A percentile compares a stretch with the other conserved stretches of the same genome.
Evolutionary conservation across 2,797 vertebrate genomes (phyloP).

Genomic region (Salarias fasciatus): DNA sequence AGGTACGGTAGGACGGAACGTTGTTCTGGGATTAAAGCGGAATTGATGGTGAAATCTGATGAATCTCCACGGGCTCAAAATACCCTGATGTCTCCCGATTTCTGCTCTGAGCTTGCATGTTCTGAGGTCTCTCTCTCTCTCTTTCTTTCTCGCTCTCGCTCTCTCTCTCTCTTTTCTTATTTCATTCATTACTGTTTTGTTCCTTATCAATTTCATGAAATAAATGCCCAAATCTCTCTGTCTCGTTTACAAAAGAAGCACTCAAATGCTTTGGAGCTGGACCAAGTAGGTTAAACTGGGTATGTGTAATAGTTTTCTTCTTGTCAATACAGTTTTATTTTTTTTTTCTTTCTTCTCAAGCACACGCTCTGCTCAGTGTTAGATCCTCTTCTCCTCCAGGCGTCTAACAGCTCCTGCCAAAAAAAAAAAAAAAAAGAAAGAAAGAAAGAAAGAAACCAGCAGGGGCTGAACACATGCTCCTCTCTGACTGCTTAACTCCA

Average conservation of each 20-base stretch:
- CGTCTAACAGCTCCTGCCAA: conserved; percentile 63
- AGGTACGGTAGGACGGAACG: conserved; percentile 17
- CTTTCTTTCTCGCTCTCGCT: conserved; percentile 50
- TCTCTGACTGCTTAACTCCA: conserved; percentile 52
- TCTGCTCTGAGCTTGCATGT: conserved; percentile 76
- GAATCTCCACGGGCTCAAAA: conserved; percentile 36
- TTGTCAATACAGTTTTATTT: conserved; percentile 84
- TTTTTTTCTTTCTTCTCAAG: conserved; percentile 80
- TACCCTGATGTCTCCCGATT: conserved; percentile 59
- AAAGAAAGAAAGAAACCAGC: conserved; percentile 26
- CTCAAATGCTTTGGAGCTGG: conserved; percentile 88
- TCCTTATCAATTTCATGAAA: conserved; percentile 72
- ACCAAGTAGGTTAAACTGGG: conserved; percentile 87
- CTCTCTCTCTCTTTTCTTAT: conserved; percentile 66
- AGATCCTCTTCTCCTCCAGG: conserved; percentile 76
- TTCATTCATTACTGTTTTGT: conserved; percentile 75
- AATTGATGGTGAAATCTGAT: conserved; percentile 31
- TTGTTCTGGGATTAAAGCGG: conserved; percentile 21
- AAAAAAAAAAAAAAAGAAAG: no score
- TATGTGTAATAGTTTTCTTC: conserved; percentile 85
- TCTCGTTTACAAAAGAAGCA: conserved; percentile 88
- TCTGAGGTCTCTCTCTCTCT: conserved; percentile 72
- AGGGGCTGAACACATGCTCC: conserved; percentile 66
- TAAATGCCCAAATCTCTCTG: conserved; percentile 87
- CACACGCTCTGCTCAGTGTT: conserved; percentile 80